Evolutionary conservation across 2,888 invertebrate genomes (phyloP).

Genomic region (Carabus problematicus): DNA sequence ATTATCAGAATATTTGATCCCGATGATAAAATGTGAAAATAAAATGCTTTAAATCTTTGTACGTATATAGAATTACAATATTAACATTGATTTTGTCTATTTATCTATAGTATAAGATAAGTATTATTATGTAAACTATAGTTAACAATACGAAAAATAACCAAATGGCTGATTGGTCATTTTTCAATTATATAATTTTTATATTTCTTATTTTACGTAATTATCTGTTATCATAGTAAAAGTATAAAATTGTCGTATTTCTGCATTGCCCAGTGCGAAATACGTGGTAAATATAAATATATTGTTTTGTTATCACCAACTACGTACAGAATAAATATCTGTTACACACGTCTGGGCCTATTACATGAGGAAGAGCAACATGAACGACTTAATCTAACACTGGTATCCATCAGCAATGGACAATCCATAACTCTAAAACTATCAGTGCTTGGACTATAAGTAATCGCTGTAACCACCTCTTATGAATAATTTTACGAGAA

Average conservation of each 20-base stretch:
- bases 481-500: conserved; percentile 6
- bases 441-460: conserved; percentile 28
- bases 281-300: conserved; percentile 30
- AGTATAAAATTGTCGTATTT: conserved; percentile 37
- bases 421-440: conserved; percentile 6
- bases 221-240: conserved; percentile 29
- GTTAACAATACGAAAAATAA: conserved; percentile 47
- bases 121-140: background rate
- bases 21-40: conserved; percentile 2
- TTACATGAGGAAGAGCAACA: too few species aligned
- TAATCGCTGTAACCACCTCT: conserved; percentile 38
- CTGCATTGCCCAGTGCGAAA: conserved; percentile 33
- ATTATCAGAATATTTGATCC: conserved; percentile 10
- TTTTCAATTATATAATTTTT: conserved; percentile 15
- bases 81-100: background rate
- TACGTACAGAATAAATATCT: conserved; percentile 7
- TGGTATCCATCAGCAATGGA: background rate
- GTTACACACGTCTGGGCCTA: background rate
- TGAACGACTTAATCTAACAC: background rate
- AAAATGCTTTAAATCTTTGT: conserved; percentile 5
- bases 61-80: conserved; percentile 2
- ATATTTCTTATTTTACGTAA: background rate
- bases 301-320: conserved; percentile 40
- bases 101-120: background rate
- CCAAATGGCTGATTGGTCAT: conserved; percentile 56